Percentiles rank a stretch among this genome's conserved stretches.
Conservation (phyloP, 2,888 invertebrate species). For the Dryococelus australis region DNA sequence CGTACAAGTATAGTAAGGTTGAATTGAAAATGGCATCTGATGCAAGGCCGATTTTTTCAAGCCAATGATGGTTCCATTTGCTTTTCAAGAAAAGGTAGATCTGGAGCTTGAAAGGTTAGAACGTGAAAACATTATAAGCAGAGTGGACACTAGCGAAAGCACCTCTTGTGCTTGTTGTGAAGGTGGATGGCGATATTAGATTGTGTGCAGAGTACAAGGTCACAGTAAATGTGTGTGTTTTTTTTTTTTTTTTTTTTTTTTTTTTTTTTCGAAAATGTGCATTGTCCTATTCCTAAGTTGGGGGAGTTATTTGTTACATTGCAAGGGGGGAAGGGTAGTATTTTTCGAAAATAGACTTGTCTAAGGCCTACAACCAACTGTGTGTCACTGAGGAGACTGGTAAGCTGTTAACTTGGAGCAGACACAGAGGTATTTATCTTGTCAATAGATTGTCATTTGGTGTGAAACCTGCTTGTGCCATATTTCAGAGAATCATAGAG, state of each 20-base stretch:
- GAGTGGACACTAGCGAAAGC: neutral
- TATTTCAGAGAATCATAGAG: constrained; percentile 54
- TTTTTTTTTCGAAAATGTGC: too few species aligned
- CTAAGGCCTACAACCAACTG: constrained; percentile 54
- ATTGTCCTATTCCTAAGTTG: constrained; percentile 50
- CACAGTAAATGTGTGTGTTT: constrained; percentile 32
- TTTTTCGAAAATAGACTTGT: constrained; percentile 52
- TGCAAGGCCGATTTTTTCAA: neutral
- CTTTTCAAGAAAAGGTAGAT: neutral
- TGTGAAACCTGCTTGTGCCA: constrained; percentile 54
- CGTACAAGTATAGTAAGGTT: neutral
- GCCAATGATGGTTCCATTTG: neutral
- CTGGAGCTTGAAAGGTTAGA: neutral
- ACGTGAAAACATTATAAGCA: neutral
- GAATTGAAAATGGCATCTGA: neutral
- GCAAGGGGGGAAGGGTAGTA: constrained; percentile 46
- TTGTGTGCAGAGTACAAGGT: constrained; percentile 21
- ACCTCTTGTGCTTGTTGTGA: neutral
- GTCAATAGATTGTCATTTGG: constrained; percentile 54
- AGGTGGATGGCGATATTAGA: neutral
- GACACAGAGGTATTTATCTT: constrained; percentile 47
- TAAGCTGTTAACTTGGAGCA: constrained; percentile 51
- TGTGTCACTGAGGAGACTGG: constrained; percentile 50
- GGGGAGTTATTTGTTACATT: constrained; percentile 50
- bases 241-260: too few species aligned